Evolutionary conservation across 1,140 invertebrate species (phyloP), one percentile per base, ranked within the genome.

Genomic region (Drosophila nasuta): DNA sequence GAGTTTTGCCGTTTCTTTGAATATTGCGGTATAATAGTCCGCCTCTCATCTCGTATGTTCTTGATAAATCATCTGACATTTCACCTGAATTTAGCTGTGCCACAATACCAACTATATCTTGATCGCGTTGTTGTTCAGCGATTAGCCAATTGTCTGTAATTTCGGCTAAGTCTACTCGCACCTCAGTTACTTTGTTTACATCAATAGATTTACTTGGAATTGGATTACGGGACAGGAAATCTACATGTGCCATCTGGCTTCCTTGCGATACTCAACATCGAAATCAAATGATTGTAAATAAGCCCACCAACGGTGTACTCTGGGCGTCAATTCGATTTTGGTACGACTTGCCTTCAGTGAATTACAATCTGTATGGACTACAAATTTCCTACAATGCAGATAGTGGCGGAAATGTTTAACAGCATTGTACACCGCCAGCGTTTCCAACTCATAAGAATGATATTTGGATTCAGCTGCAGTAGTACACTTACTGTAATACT

Each of bases 361-460:
- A 7, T 58, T 58, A 17, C 58, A 17, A 15, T 48, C 28, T n/a
- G 58, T 48, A 7, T 28, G 48, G 1, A 60, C 43, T 13, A n/a
- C n/a, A 48, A 60, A 60, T 20, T 57, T 7, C 41, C 35, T 38
- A 1, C 28, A 28, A 3, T 54, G 28, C 6, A 54, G n/a, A 35
- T 52, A 52, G 1, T 52, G 49, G 1, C 25, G 2, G 8, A 52
- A 52, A 33, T 52, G 28, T 30, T 52, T 52, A 6, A 52, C 13
- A 20, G 38, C 20, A 20, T 58, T 58, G 4, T 20, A 58, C 1
- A 58, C 56, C 2, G 20, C 58, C 17, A 33, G 10, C 1, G 58
- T 60, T 33, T 60, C 25, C 3, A 48, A 11, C 8, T 60, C 58
- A 45, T 60, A 60, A 6, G 43, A 46, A 17, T 60, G 25, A n/a